Percentiles rank a stretch among this genome's conserved stretches.
Conservation (phyloP, 2,888 invertebrate genomes). For the Microctonus brassicae region DNA sequence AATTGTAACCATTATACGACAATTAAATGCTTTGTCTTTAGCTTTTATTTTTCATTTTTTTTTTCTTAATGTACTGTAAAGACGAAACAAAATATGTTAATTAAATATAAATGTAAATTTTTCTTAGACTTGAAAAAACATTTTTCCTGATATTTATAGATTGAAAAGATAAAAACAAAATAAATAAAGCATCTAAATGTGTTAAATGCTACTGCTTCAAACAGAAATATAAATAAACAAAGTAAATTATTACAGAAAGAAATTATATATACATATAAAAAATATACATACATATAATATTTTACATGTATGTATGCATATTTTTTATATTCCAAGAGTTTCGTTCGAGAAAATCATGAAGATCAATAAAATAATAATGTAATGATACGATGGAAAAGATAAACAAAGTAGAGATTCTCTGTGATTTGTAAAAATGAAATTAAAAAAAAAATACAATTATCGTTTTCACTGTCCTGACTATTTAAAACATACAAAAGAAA, state of each 20-base stretch:
- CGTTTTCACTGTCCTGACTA: conserved; percentile 44
- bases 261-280: conserved; percentile 46
- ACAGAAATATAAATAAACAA: conserved; percentile 42
- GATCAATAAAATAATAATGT: conserved; percentile 38
- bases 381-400: conserved; percentile 48
- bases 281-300: conserved; percentile 39
- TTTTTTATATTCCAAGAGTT: conserved; percentile 59
- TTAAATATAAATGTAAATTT: conserved; percentile 61
- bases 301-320: conserved; percentile 39
- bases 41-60: conserved; percentile 39
- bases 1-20: conserved; percentile 34
- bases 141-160: conserved; percentile 62
- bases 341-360: conserved; percentile 51
- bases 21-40: conserved; percentile 48
- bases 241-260: conserved; percentile 41
- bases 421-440: conserved; percentile 58
- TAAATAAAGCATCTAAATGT: conserved; percentile 65
- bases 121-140: conserved; percentile 55
- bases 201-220: conserved; percentile 61
- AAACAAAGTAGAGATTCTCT: conserved; percentile 61
- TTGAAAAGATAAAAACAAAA: conserved; percentile 43
- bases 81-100: conserved; percentile 42
- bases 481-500: conserved; percentile 4
- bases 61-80: conserved; percentile 44
- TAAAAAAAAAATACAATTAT: conserved; percentile 47